These are phyloP conservation scores for Amiota communis DNA, from an alignment of 2,888 invertebrate species.

Conservation along the genomic window DNA sequence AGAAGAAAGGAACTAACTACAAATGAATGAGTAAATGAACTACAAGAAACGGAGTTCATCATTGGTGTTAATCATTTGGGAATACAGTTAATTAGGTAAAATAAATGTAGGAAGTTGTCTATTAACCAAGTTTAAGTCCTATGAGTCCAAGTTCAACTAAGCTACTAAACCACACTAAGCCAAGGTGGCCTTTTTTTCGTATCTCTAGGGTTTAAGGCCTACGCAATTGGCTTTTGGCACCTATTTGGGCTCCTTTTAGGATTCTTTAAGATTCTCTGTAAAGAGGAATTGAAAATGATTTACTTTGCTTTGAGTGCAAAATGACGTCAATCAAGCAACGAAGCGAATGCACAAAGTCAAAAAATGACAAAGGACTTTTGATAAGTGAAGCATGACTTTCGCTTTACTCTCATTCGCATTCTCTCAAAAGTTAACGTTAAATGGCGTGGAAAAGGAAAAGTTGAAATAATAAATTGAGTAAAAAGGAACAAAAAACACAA, in stretches of 20 bases:
- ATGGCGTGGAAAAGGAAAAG: slow-evolving; percentile 56
- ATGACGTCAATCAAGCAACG: slow-evolving; percentile 63
- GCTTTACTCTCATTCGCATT: neutral
- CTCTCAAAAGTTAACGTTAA: slow-evolving; percentile 46
- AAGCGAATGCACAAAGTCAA: slow-evolving; percentile 48
- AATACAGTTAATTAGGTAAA: slow-evolving; percentile 61
- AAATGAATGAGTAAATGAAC: no score
- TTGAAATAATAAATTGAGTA: no score
- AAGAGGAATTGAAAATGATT: no score
- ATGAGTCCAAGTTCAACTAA: no score
- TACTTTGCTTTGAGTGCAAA: neutral
- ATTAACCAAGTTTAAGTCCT: neutral
- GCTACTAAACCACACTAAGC: no score
- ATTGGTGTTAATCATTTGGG: slow-evolving; percentile 50
- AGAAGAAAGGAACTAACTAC: no score
- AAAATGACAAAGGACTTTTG: neutral
- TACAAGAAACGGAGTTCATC: slow-evolving; percentile 20
- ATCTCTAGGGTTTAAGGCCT: no score
- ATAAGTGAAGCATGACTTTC: slow-evolving; percentile 19
- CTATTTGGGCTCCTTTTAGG: no score
- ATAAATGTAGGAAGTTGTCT: slow-evolving; percentile 56
- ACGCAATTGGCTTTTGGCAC: no score
- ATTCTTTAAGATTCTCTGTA: no score
- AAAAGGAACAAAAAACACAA: slow-evolving; percentile 33
- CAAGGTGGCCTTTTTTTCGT: no score